phyloP scores from a whole-genome alignment of 2,113 vertebrate species.

The Piprites chloris region DNA sequence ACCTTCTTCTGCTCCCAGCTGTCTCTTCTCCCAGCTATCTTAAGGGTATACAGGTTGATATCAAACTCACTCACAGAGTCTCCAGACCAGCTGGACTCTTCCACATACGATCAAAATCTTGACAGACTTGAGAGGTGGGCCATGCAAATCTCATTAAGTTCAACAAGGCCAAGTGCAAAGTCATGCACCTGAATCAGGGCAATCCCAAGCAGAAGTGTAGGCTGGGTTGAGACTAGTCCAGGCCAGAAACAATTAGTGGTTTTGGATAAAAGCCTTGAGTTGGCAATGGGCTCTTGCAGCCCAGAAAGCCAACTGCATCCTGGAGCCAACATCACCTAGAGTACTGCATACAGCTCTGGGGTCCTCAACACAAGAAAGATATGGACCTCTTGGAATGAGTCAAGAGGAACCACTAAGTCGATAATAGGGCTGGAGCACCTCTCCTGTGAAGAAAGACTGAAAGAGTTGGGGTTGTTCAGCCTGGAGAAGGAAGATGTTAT shows the following conservation, averaged over 20 bases:
- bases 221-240: neutral
- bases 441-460: neutral
- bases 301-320: neutral
- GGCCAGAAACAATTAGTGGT: neutral
- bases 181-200: fast-evolving
- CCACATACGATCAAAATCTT: neutral
- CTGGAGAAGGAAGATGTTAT: neutral
- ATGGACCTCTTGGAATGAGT: neutral
- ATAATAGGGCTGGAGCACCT: neutral
- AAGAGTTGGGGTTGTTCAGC: too few relatives aligned
- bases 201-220: neutral
- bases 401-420: neutral
- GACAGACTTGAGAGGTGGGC: neutral
- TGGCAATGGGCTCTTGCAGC: neutral
- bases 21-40: too few relatives aligned
- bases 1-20: too few relatives aligned
- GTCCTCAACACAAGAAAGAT: neutral
- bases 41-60: too few relatives aligned
- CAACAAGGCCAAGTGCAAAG: neutral
- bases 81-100: too few relatives aligned
- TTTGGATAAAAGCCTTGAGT: neutral
- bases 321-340: neutral
- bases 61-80: too few relatives aligned
- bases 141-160: neutral
- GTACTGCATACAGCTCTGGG: neutral